Base-by-base conservation (phyloP, 2,888 invertebrate species). In the Cantharis flavilabris region DNA sequence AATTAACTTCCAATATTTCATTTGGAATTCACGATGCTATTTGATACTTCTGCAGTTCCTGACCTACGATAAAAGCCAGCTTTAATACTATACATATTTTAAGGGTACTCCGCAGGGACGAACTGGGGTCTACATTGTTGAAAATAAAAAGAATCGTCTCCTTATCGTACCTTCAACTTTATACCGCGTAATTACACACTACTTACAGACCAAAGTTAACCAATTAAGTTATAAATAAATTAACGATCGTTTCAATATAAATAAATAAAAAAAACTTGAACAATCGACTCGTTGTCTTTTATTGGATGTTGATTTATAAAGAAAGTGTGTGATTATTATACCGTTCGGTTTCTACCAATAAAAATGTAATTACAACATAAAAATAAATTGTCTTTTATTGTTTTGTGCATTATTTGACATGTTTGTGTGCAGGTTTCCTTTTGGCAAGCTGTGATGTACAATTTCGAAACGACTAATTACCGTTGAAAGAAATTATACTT, bases 191-290 rank as follows among this genome's bases (percentile, higher is more conserved):
- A 33, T 33, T 33, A 33, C 13, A 33, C n/a, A n/a, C 49, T n/a
- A n/a, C 49, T n/a, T n/a, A 0, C 9, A 49, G 49, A 49, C 9
- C 49, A 70, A 70, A 73, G 69, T 28, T 69, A 49, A 69, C 73
- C 62, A 28, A 73, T 73, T 62, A 73, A 74, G 70, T 64, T 74
- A 74, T 74, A 74, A 74, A 74, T 74, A 70, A 74, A 63, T 26
- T 49, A 7, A 49, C 49, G 49, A 49, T n/a, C 49, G 49, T 49
- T 49, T 49, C n/a, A 49, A n/a, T 49, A n/a, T 49, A n/a, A n/a
- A n/a, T n/a, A n/a, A 7, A 49, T n/a, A 49, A n/a, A 26, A 49
- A 49, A 49, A 49, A 49, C 49, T 49, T 49, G 49, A n/a, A 49
- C 49, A 49, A 33, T 49, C n/a, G 49, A 49, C 49, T n/a, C n/a